phyloP scores from a whole-genome alignment of 2,113 vertebrate genomes.

The Chionomys nivalis region DNA sequence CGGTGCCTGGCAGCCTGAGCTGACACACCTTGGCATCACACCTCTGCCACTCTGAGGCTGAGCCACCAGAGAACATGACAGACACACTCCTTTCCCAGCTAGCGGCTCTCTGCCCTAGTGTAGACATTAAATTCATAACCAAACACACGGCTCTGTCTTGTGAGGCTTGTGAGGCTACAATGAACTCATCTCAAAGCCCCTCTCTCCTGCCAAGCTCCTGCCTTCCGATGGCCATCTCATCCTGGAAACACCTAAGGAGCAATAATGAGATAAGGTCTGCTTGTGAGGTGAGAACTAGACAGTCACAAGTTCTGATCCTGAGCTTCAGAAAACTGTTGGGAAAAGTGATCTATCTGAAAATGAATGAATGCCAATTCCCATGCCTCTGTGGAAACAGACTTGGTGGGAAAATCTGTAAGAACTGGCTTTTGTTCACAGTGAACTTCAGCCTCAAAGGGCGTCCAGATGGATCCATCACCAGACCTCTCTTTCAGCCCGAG shows the following conservation, averaged over 20 bases:
- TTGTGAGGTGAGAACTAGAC: constrained; percentile 35
- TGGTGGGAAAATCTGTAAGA: constrained; percentile 33
- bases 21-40: not conserved
- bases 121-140: not conserved
- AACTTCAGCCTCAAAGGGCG: not conserved
- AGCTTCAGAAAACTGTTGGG: constrained; percentile 48
- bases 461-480: constrained; percentile 59
- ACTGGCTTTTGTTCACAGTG: not conserved
- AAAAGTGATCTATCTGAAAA: constrained; percentile 15
- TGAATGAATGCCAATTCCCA: constrained; percentile 52
- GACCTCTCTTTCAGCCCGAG: constrained; percentile 26
- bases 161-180: no score
- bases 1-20: no score
- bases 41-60: not conserved
- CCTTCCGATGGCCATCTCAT: not conserved
- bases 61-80: not conserved
- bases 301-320: not conserved
- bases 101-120: no score
- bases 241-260: not conserved
- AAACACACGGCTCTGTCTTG: no score
- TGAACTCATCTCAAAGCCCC: no score
- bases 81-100: no score
- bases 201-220: not conserved
- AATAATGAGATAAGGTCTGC: not conserved
- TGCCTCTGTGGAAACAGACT: not conserved